phyloP scores from a whole-genome alignment of 2,113 vertebrate genomes.

The Myiagra hebetior region DNA sequence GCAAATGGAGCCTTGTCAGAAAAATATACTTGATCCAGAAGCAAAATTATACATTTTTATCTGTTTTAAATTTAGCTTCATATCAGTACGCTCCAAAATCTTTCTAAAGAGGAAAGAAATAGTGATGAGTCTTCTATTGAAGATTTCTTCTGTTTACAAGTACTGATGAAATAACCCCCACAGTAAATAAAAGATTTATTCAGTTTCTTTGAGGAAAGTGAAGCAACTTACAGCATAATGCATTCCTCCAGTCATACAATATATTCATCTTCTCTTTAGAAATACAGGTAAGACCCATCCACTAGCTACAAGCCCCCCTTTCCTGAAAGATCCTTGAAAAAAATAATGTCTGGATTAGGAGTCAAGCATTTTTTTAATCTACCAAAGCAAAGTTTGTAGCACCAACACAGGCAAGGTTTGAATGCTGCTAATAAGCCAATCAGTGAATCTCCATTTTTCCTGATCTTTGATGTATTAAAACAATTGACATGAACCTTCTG shows the following conservation, averaged over 20 bases:
- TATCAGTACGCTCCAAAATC: background rate
- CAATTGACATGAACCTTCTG: background rate
- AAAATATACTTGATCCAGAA: background rate
- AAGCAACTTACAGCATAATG: background rate
- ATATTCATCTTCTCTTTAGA: background rate
- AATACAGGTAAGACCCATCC: background rate
- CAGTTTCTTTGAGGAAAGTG: background rate
- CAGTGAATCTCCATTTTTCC: background rate
- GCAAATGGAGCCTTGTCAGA: background rate
- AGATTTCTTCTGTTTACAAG: background rate
- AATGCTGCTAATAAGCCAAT: conserved; percentile 3
- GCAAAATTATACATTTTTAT: background rate
- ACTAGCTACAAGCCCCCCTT: background rate
- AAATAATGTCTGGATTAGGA: background rate
- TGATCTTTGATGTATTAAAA: background rate
- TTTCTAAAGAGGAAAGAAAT: background rate
- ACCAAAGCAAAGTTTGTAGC: background rate
- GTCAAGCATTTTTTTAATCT: background rate
- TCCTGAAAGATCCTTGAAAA: background rate
- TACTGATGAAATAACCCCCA: background rate
- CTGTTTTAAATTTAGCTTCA: background rate
- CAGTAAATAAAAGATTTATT: background rate
- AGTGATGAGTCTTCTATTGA: background rate
- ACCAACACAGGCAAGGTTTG: background rate
- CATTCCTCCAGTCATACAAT: background rate